Base-by-base conservation (phyloP, 1,140 invertebrate genomes). In the Macrotrachela quadricornifera region DNA sequence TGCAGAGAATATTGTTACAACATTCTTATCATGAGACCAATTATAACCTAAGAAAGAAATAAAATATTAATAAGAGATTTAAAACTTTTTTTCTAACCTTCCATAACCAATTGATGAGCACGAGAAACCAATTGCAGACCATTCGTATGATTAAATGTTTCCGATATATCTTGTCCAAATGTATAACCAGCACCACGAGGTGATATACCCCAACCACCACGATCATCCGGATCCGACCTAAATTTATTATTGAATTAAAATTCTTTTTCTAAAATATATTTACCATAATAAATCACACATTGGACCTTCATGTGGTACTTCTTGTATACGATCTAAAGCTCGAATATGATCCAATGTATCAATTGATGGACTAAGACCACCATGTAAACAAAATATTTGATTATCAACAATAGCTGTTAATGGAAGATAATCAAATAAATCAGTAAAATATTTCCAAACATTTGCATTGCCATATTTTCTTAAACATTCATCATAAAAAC, bases 251-350 rank as follows among this genome's bases (percentile, higher is more conserved):
- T 77, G 15, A 4, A 3, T 14, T 14, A 4, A 4, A 72, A 75
- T 6, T 15, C n/a, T 10, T 16, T 21, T 13, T 13, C 8, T 30
- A 46, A 3, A 11, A 11, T 4, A 94, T 74, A 99, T 94, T 59
- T 88, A 95, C 94, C 94, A 97, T 13, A 99, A 71, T 45, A 99
- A 72, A 73, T 99, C 94, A 71, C 94, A 99, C 91, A 99, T 97
- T 15, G 94, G 90, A 13, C 94, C 94, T 76, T 96, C 92, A 69
- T 97, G 92, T 53, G 92, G 92, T 58, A 99, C 92, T 77, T 99
- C 94, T 75, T 99, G 94, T 62, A 97, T 77, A 68, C 94, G 84
- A 73, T 99, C 94, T 62, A 99, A 73, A 46, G 92, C 86, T 60
- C 92, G 76, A 69, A 99, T 97, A 74, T 97, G 91, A 76, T 99